Evolutionary conservation across 2,888 invertebrate species (phyloP), one percentile per base, ranked within the genome.

Genomic region (Pilophorus perplexus): DNA sequence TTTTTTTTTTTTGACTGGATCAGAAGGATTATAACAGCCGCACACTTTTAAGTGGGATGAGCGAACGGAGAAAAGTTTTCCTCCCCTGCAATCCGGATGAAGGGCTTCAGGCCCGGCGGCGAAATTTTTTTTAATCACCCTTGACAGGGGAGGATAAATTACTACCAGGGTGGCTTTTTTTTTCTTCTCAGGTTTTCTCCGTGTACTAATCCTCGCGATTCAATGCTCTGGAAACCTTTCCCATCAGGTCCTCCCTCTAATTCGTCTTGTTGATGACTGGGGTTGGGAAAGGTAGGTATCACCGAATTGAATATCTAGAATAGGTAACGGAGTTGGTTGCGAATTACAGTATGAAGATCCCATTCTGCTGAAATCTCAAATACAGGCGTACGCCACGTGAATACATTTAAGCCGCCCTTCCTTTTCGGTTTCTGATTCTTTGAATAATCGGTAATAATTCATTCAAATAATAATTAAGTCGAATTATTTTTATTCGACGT

Each of bases 101-200:
- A 46, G 23, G 46, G 23, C 14, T 38, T 38, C 25, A 25, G 12
- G 14, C 23, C 23, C 23, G 12, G 14, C 12, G 46, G 46, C 25
- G 46, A 46, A 46, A n/a, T n/a, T 46, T 46, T 46, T 44, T 46
- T 46, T 46, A 46, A 46, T 46, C 46, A 22, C 46, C 23, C 46
- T 5, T 46, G 46, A 46, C 46, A 46, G 46, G 46, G 22, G 23
- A 46, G 46, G 46, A 46, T 46, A 25, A 46, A 46, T 46, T 46
- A 46, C 46, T 22, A n/a, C n/a, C n/a, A n/a, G n/a, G n/a, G n/a
- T n/a, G n/a, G n/a, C n/a, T n/a, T n/a, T n/a, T n/a, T n/a, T n/a
- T n/a, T n/a, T n/a, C n/a, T n/a, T n/a, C n/a, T 12, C 46, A 23
- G 46, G 25, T 25, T 25, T 25, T 14, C 18, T 4, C 10, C n/a